Conservation (phyloP, 2,797 vertebrate species). For the Karalla daura region DNA sequence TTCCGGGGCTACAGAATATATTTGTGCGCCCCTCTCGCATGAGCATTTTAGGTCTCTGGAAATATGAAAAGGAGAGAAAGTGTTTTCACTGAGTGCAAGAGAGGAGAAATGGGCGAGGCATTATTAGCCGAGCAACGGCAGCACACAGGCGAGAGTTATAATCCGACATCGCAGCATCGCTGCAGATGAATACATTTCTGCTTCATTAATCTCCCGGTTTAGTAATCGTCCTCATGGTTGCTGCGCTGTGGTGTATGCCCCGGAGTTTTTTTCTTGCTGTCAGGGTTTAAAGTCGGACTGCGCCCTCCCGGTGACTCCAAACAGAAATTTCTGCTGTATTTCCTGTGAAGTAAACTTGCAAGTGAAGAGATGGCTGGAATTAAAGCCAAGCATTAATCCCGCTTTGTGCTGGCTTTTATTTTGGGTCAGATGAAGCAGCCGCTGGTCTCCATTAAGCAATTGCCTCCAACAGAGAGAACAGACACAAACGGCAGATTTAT, state of each 20-base stretch:
- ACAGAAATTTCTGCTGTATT: slow-evolving; percentile 31
- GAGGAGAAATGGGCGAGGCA: not conserved
- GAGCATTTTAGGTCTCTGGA: not conserved
- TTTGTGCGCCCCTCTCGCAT: not conserved
- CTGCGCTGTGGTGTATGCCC: not conserved
- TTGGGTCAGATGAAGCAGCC: slow-evolving; percentile 48
- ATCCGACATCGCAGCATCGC: not conserved
- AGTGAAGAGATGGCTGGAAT: slow-evolving; percentile 25
- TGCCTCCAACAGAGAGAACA: slow-evolving; percentile 33
- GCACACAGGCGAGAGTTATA: not conserved
- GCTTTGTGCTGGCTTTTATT: slow-evolving; percentile 50
- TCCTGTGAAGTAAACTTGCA: slow-evolving; percentile 28
- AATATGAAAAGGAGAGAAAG: not conserved
- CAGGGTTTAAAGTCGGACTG: not conserved
- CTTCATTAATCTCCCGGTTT: not conserved
- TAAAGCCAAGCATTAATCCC: slow-evolving; percentile 52
- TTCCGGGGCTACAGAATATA: not conserved
- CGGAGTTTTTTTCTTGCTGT: not conserved
- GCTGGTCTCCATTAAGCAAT: slow-evolving; percentile 48
- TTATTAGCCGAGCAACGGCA: not conserved
- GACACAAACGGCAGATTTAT: slow-evolving; percentile 56
- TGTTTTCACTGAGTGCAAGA: not conserved
- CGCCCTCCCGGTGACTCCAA: not conserved
- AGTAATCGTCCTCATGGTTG: not conserved
- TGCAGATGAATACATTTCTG: not conserved